phyloP scores from a whole-genome alignment of 2,113 vertebrate species.

The Amia ocellicauda region DNA sequence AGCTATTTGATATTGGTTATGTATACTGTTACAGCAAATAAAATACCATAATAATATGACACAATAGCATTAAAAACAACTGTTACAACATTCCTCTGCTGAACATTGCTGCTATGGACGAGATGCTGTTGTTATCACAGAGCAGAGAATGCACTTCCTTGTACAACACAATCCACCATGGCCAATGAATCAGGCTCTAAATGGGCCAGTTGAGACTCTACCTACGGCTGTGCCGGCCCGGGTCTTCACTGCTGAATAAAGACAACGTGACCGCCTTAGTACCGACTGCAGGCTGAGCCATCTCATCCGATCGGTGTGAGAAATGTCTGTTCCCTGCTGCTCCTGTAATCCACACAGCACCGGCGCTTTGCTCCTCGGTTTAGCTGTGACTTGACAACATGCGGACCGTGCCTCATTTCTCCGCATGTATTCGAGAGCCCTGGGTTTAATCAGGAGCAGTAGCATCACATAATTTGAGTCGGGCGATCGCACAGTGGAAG shows the following conservation, averaged over 20 bases:
- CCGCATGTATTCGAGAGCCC: neutral
- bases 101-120: no score
- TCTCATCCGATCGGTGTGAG: neutral
- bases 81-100: neutral
- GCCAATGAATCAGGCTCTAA: neutral
- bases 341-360: neutral
- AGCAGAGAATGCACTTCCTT: no score
- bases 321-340: neutral
- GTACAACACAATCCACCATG: neutral
- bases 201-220: neutral
- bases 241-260: neutral
- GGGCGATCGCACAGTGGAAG: no score
- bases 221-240: neutral
- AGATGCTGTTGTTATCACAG: no score
- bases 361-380: neutral
- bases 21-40: no score
- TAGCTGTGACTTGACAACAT: neutral
- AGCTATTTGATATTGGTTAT: no score
- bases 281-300: neutral
- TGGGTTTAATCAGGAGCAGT: neutral
- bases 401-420: slow-evolving; percentile 3
- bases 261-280: neutral
- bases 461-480: no score
- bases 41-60: no score
- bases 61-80: no score